Conservation (phyloP, 2,888 invertebrate species). For the Heliothis peltigera region DNA sequence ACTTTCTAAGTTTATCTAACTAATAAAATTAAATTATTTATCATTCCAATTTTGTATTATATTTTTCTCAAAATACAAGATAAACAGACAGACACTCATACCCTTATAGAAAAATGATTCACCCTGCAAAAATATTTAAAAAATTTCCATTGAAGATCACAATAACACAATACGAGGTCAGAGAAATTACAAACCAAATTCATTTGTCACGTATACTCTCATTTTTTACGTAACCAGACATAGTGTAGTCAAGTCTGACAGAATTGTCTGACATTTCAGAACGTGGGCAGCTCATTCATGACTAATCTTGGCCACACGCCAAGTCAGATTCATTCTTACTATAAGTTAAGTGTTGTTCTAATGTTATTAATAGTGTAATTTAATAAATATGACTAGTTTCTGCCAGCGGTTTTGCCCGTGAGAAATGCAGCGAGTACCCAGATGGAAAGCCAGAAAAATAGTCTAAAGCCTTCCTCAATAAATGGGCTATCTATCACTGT, state of each 20-base stretch:
- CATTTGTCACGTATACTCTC: slow-evolving; percentile 39
- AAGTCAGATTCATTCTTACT: slow-evolving; percentile 16
- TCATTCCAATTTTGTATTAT: no score
- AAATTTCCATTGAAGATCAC: not conserved
- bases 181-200: slow-evolving; percentile 40
- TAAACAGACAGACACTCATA: no score
- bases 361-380: slow-evolving; percentile 10
- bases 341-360: not conserved
- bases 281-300: slow-evolving; percentile 54
- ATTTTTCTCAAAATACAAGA: no score
- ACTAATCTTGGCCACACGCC: slow-evolving; percentile 47
- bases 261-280: slow-evolving; percentile 15
- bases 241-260: slow-evolving; percentile 20
- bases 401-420: no score
- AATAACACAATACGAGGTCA: slow-evolving; percentile 15
- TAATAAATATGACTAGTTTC: no score
- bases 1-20: no score
- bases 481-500: no score
- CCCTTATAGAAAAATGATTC: no score
- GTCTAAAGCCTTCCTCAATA: no score
- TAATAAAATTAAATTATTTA: no score
- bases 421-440: no score
- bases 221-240: slow-evolving; percentile 35
- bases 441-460: no score
- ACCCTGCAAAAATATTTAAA: not conserved